Conservation (phyloP, 2,797 vertebrate species). For the Cirrhinus molitorella region DNA sequence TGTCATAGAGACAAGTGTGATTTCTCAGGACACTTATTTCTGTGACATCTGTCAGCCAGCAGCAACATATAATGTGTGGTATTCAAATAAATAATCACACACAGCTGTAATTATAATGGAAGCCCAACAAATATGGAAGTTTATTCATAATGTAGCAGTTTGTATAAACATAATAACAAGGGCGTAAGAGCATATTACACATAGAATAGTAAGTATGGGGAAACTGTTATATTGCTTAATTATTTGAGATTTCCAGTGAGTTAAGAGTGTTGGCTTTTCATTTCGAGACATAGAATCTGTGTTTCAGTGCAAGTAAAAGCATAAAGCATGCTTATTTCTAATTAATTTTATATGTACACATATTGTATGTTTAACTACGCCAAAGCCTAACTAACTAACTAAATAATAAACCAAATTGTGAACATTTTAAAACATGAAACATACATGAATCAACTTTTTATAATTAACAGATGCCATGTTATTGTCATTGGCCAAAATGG, state of each 20-base stretch:
- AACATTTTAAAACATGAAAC: neutral
- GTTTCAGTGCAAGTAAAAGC: neutral
- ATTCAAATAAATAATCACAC: constrained; percentile 44
- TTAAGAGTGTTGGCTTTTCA: neutral
- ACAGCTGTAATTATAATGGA: neutral
- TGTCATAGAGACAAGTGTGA: neutral
- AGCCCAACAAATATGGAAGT: neutral
- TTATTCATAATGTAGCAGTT: neutral
- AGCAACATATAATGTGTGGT: constrained; percentile 50
- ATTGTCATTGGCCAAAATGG: neutral
- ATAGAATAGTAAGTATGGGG: neutral
- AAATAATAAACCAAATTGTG: neutral
- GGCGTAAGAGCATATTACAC: neutral
- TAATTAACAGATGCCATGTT: neutral
- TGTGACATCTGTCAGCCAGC: constrained; percentile 22
- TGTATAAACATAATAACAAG: neutral
- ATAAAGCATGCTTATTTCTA: neutral
- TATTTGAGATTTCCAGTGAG: neutral
- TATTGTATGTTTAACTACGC: neutral
- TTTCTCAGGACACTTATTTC: neutral
- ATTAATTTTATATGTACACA: no score
- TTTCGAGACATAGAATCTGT: neutral
- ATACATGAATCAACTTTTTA: neutral
- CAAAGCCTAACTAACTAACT: neutral
- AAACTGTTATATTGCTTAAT: neutral